Percentiles rank a stretch among this genome's conserved stretches.
Conservation (phyloP, 2,113 vertebrate species). For the Pluvialis apricaria region DNA sequence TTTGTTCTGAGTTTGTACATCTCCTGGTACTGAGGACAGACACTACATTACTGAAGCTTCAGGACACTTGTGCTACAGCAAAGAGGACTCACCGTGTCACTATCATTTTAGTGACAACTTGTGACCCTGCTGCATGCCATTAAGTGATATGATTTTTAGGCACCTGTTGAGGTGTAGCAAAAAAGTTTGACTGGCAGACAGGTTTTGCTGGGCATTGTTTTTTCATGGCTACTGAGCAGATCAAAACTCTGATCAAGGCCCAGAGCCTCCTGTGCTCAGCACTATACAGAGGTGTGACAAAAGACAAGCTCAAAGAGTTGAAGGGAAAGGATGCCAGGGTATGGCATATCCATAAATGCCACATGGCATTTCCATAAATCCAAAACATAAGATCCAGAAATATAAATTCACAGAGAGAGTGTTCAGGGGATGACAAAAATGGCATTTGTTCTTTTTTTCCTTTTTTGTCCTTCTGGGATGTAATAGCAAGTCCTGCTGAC, state of each 20-base stretch:
- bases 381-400: background rate
- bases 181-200: background rate
- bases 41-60: background rate
- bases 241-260: background rate
- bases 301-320: background rate
- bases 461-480: background rate
- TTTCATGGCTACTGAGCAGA: background rate
- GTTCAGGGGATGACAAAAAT: background rate
- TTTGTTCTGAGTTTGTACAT: background rate
- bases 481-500: background rate
- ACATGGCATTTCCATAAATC: background rate
- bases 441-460: rapidly evolving
- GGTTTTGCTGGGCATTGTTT: background rate
- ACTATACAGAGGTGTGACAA: background rate
- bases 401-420: background rate
- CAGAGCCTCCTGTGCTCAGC: background rate
- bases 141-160: background rate
- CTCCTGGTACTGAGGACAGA: background rate
- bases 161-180: background rate
- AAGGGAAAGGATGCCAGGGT: background rate
- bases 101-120: background rate
- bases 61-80: background rate
- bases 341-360: background rate
- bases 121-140: background rate
- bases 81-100: background rate